Evolutionary conservation across 2,113 vertebrate species (phyloP).

Genomic region (Entomyzon cyanotis): DNA sequence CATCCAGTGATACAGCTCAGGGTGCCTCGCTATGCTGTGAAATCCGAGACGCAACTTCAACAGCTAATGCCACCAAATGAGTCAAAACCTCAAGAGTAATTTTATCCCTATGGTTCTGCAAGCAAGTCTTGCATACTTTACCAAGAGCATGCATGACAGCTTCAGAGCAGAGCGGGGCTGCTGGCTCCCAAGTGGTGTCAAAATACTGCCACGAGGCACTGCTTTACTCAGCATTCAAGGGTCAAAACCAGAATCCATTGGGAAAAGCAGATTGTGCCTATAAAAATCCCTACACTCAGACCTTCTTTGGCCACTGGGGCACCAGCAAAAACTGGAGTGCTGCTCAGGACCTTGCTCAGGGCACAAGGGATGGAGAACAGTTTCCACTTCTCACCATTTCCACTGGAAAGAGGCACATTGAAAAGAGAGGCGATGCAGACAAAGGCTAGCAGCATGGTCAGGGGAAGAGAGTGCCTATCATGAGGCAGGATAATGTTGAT

Average conservation of each 20-base stretch:
- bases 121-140: not conserved
- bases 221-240: not conserved
- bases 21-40: rapidly evolving
- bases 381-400: not conserved
- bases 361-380: not conserved
- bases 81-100: slow-evolving; percentile 16
- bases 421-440: not conserved
- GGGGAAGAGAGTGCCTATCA: not conserved
- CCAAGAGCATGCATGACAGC: not conserved
- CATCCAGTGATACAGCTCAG: not conserved
- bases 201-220: not conserved
- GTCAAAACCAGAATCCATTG: not conserved
- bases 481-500: slow-evolving; percentile 11
- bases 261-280: not conserved
- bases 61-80: slow-evolving; percentile 3
- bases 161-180: not conserved
- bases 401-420: not conserved
- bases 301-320: not conserved
- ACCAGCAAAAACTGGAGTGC: not conserved
- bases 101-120: not conserved
- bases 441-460: not conserved
- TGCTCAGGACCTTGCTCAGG: not conserved
- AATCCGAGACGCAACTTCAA: not conserved
- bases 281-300: not conserved
- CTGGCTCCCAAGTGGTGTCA: not conserved